These are phyloP conservation scores for Nerophis ophidion DNA, from an alignment of 2,113 vertebrate genomes.

Conservation along the genomic window DNA sequence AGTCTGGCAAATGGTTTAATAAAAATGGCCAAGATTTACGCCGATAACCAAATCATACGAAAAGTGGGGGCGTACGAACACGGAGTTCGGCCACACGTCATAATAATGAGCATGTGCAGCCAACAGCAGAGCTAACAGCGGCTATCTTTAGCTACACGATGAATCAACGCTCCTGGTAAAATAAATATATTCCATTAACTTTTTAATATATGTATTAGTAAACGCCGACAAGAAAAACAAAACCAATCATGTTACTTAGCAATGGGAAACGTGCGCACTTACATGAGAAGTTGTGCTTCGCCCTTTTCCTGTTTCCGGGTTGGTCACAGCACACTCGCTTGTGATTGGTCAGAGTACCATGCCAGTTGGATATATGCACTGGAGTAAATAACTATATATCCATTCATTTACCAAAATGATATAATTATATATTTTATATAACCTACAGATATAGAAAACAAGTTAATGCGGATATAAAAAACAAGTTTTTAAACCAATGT, in stretches of 20 bases:
- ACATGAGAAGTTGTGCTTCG: not conserved
- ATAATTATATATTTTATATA: no score
- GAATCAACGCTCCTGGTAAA: not conserved
- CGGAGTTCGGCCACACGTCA: no score
- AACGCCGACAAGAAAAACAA: no score
- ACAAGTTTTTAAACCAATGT: no score
- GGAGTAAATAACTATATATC: no score
- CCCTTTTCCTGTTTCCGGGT: conserved; percentile 35
- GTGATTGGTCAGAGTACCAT: conserved; percentile 2
- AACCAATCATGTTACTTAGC: not conserved
- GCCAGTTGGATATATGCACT: not conserved
- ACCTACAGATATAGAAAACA: no score
- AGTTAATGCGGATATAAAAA: no score
- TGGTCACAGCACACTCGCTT: not conserved
- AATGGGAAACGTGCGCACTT: rapidly evolving
- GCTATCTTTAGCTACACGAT: conserved; percentile 8
- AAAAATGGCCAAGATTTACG: no score
- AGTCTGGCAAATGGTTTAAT: no score
- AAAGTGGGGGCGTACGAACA: no score
- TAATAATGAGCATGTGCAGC: conserved; percentile 3
- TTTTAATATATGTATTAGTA: not conserved
- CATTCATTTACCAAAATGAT: no score
- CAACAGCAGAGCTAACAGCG: conserved; percentile 20
- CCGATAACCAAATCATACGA: no score
- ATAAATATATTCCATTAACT: not conserved